Percentiles rank a stretch among this genome's conserved stretches.
Conservation (phyloP, 2,113 vertebrate genomes). For the Pollimyrus isidori region DNA sequence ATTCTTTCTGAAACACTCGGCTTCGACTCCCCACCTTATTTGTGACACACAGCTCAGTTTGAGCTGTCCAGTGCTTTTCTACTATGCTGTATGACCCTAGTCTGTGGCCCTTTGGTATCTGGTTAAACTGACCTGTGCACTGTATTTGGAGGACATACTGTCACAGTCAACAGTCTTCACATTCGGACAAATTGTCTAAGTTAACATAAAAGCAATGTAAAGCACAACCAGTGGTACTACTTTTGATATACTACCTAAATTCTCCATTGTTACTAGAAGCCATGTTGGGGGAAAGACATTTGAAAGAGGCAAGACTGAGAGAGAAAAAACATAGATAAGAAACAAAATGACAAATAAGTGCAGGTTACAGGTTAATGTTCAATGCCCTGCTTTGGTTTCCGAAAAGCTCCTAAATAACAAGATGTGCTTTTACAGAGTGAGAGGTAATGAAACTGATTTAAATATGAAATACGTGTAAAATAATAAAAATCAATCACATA, state of each 20-base stretch:
- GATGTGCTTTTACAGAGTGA: neutral
- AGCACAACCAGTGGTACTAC: neutral
- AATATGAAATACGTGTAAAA: neutral
- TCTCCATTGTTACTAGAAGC: neutral
- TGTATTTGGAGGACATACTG: neutral
- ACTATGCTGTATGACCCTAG: neutral
- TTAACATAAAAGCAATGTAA: neutral
- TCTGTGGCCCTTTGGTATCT: neutral
- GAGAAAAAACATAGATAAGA: neutral
- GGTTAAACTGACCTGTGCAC: neutral
- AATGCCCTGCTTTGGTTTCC: neutral
- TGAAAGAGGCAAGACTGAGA: neutral
- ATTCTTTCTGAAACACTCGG: neutral
- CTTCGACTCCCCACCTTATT: neutral
- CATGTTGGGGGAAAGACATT: neutral
- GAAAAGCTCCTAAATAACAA: neutral
- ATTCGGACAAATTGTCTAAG: neutral
- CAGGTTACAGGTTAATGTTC: neutral
- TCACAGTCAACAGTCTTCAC: neutral
- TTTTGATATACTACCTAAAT: neutral
- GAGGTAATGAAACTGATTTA: neutral
- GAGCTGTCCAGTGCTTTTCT: neutral
- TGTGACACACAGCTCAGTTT: neutral
- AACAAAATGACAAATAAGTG: neutral
- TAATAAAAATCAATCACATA: neutral